phyloP scores from a whole-genome alignment of 2,797 vertebrate genomes.

The Oryzias dopingdopingensis region DNA sequence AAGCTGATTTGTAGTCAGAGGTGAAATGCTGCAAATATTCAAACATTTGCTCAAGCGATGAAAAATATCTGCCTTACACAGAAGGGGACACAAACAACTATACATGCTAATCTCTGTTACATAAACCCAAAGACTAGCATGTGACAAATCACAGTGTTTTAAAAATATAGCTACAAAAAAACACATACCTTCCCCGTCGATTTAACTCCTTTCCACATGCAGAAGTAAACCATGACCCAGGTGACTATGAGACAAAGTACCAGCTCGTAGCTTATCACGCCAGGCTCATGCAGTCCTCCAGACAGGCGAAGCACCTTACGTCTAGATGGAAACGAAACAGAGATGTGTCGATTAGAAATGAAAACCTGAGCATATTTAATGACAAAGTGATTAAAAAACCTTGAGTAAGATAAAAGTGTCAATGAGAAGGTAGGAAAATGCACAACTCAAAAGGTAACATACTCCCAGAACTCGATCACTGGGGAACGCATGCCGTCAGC shows the following conservation, averaged over 20 bases:
- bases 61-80: conserved; percentile 28
- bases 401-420: not conserved
- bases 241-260: conserved; percentile 81
- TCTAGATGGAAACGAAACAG: conserved; percentile 47
- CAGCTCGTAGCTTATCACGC: conserved; percentile 81
- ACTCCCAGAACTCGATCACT: conserved; percentile 87
- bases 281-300: conserved; percentile 78
- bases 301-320: conserved; percentile 83
- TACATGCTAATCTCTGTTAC: conserved; percentile 20
- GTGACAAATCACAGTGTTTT: conserved; percentile 14
- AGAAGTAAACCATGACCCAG: conserved; percentile 87
- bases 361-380: not conserved
- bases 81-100: not conserved
- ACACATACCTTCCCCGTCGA: conserved; percentile 82
- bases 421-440: conserved; percentile 12
- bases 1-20: conserved; percentile 61
- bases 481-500: conserved; percentile 78
- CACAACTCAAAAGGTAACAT: conserved; percentile 49
- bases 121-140: conserved; percentile 21
- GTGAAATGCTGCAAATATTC: conserved; percentile 43
- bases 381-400: not conserved
- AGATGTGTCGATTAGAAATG: conserved; percentile 3
- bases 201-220: conserved; percentile 87
- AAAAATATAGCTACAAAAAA: conserved; percentile 26
- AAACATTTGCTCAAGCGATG: conserved; percentile 29